Base-by-base conservation (phyloP, 2,113 vertebrate genomes). In the Brachyistius frenatus region DNA sequence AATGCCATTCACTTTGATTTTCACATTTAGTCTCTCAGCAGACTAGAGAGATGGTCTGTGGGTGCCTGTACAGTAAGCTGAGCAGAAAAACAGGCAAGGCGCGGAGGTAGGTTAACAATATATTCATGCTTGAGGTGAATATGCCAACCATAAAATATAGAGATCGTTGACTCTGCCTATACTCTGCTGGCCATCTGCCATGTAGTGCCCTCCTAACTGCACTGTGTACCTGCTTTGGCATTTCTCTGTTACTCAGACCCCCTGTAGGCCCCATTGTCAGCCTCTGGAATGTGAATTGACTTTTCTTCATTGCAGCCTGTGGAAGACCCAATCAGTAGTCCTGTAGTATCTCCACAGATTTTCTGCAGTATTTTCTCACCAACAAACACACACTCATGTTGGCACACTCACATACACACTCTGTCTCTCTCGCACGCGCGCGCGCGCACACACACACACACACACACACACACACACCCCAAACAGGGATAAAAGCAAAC, bases 1-100 rank as follows among this genome's bases (percentile, higher is more conserved):
- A 93, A 93, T 93, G 93, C 93, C 93, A 94, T 94, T 95, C 94
- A 92, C 91, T 94, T 94, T 94, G 95, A 95, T 95, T 93, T 94
- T 93, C 90, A 92, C 93, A 91, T 94, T 92, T 90, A 91, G 86
- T 85, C 89, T 89, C 79, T 73, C 78, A 76, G 91, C 86, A 87
- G 88, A 87, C 68, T 80, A 68, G 81, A 87, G 86, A 81, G 71
- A 67, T 66, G 72, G 84, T 64, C 71, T 81, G 53, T 73, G 78
- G 64, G 82, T 83, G 66, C 65, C 73, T 65, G 53, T 81, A 85
- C 83, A 84, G 85, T 91, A 67, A 73, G 76, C 66, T 72, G 55
- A 75, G 41, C 50, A 79, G 83, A 81, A 78, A 80, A 77, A 66
- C 46, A 74, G 11, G 63, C 47, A 15, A 66, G 31, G 13, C 52